Evolutionary conservation across 2,888 invertebrate genomes (phyloP), one percentile per base, ranked within the genome.

Genomic region (Drosophila sordidapex): DNA sequence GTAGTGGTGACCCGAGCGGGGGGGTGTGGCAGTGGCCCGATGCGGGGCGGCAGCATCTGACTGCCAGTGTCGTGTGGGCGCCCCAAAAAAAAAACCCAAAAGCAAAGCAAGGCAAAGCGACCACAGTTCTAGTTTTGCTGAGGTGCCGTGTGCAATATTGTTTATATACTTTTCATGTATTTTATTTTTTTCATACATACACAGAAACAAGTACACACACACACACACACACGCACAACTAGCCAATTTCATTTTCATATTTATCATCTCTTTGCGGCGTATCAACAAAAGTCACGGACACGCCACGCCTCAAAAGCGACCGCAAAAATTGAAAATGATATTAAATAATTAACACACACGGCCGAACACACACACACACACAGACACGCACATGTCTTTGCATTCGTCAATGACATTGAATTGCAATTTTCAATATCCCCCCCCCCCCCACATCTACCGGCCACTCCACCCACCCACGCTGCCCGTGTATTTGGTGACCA

Each of bases 61-160:
- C 60, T 54, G 83, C 51, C 65, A 68, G 66, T 64, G 67, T 75
- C 81, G 83, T 87, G 86, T 84, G 84, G 88, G 83, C 81, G 85
- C 76, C 73, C 62, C 57, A 67, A 62, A 57, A 69, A 69, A 21
- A 21, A 36, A 3, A 3, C 60, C 53, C 68, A 73, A 74, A 65
- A 58, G 5, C 57, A 21, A 36, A 53, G 15, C 11, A 54, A 69
- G 52, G 10, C 63, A 15, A 31, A 43, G 64, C 73, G 66, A 67
- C 7, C 35, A 21, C 63, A 46, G 35, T 56, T 64, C 70, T 57
- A 11, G n/a, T 31, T 31, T 31, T 57, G 21, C 18, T 70, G 59
- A 81, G 83, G 92, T 91, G 92, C 92, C 92, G 92, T 92, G 92
- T 92, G 92, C 92, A 92, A 92, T 92, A 92, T 92, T 92, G 92